Conservation (phyloP, 2,888 invertebrate genomes). For the Acleris sparsana region DNA sequence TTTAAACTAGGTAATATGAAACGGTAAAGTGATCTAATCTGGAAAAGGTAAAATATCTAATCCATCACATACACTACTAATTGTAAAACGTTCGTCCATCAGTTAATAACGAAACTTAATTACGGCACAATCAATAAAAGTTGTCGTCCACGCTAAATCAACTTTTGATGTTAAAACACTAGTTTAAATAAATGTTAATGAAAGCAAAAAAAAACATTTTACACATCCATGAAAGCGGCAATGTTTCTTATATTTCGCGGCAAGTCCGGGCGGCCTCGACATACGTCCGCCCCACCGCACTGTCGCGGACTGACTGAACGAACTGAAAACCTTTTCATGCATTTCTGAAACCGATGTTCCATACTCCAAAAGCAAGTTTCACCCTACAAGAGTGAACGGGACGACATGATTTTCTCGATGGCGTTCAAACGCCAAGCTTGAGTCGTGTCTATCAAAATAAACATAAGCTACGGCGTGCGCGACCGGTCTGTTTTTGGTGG, state of each 20-base stretch:
- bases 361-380: conserved; percentile 54
- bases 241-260: conserved; percentile 47
- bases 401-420: conserved; percentile 45
- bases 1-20: conserved; percentile 45
- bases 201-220: conserved; percentile 15
- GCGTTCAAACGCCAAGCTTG: conserved; percentile 49
- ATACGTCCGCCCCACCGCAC: conserved; percentile 70
- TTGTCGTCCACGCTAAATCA: conserved; percentile 6
- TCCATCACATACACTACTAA: conserved; percentile 60
- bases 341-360: conserved; percentile 50
- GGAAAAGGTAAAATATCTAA: conserved; percentile 49
- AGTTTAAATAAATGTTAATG: conserved; percentile 3
- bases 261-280: conserved; percentile 48
- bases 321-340: conserved; percentile 55
- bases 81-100: conserved; percentile 41
- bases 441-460: conserved; percentile 61
- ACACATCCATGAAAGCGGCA: conserved; percentile 42
- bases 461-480: conserved; percentile 63
- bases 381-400: conserved; percentile 57
- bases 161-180: conserved; percentile 15
- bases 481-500: conserved; percentile 55
- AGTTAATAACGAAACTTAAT: conserved; percentile 37
- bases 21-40: conserved; percentile 45
- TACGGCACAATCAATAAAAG: conserved; percentile 26
- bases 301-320: conserved; percentile 71